Conservation (phyloP, 1,140 invertebrate genomes). For the Aphis gossypii region DNA sequence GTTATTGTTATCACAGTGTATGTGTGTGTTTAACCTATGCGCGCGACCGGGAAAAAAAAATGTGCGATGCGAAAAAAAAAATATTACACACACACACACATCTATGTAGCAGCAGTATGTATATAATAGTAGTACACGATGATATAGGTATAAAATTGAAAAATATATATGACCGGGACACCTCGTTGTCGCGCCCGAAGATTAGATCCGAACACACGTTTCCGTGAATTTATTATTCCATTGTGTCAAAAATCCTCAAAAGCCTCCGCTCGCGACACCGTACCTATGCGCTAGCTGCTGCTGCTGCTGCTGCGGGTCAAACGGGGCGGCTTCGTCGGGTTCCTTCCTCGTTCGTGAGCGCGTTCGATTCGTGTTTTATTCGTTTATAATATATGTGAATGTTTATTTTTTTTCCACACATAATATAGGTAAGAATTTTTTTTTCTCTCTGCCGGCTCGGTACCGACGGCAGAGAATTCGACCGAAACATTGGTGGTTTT, state of each 20-base stretch:
- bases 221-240: conserved; percentile 58
- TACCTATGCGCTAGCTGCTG: no score
- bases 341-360: conserved; percentile 28
- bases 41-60: not conserved
- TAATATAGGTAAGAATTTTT: not conserved
- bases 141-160: not conserved
- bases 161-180: conserved; percentile 41
- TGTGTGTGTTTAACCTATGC: conserved; percentile 32
- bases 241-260: conserved; percentile 58
- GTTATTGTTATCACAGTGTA: conserved; percentile 46
- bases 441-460: not conserved
- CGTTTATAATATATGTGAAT: no score
- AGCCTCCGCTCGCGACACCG: conserved; percentile 22
- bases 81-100: not conserved
- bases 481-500: not conserved
- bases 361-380: not conserved
- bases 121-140: no score
- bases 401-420: not conserved
- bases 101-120: no score
- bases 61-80: not conserved
- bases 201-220: conserved; percentile 58
- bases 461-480: not conserved
- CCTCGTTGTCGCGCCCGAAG: conserved; percentile 39
- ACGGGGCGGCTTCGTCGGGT: not conserved
- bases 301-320: not conserved